Evolutionary conservation across 2,888 invertebrate genomes (phyloP), one percentile per base, ranked within the genome.

Genomic region (Drosophila neotestacea): DNA sequence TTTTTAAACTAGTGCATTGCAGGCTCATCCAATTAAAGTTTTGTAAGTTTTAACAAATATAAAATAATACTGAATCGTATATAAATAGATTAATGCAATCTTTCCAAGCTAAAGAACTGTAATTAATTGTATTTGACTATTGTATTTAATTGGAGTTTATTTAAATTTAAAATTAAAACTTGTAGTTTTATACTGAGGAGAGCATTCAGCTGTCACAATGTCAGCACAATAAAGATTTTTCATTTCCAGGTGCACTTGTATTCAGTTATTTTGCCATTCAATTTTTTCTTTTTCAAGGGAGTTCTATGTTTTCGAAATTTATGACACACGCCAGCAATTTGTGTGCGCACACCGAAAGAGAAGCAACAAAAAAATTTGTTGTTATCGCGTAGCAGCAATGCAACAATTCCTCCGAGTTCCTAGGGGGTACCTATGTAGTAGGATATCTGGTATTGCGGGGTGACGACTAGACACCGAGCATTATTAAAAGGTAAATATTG

Each of bases 401-500:
- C 64, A 63, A 41, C 64, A 48, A 10, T 48, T 32, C 28, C 41
- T 30, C 55, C 55, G 36, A 9, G 6, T 36, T 27, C 34, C 55
- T 34, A 36, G 42, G 42, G 30, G 10, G 7, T 60, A 51, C 27
- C 34, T 52, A 52, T n/a, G 28, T 41, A n/a, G 42, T 36, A 10
- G 46, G 59, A 66, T 74, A 70, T 70, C 39, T 60, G 60, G 42
- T 41, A 39, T 64, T 58, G 58, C 55, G 28, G 77, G 64, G 70
- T 73, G 68, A 67, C 81, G 79, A 76, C 69, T 72, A 75, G 82
- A 80, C 85, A 85, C 55, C 32, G 71, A 72, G 77, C 74, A 76
- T 78, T 88, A 85, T 88, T 80, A 83, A 85, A 83, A 85, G 86
- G 84, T 85, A 85, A 88, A 88, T 88, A 88, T 84, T 88, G 73